Evolutionary conservation across 2,113 vertebrate genomes (phyloP).

Genomic region (Capreolus pygargus): DNA sequence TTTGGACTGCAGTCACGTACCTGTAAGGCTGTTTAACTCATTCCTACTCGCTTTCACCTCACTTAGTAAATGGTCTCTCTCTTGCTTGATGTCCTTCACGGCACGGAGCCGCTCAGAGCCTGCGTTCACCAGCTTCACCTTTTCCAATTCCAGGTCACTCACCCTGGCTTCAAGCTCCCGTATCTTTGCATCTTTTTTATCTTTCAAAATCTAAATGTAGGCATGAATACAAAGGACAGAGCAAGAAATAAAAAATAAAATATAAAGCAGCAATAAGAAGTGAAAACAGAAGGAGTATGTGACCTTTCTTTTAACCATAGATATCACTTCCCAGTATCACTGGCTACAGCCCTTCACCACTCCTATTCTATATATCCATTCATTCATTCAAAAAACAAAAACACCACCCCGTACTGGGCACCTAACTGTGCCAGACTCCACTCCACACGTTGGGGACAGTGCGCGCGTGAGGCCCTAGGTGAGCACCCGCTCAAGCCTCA

Average conservation of each 20-base stretch:
- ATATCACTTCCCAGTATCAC: not conserved
- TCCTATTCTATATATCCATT: not conserved
- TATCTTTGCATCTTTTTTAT: conserved; percentile 80
- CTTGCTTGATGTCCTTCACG: conserved; percentile 78
- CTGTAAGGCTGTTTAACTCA: conserved; percentile 79
- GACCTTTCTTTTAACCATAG: not conserved
- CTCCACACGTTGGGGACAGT: not conserved
- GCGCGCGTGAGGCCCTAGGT: not conserved
- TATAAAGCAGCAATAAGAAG: not conserved
- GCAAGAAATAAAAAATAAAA: not conserved
- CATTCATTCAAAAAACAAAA: not conserved
- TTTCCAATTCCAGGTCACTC: conserved; percentile 81
- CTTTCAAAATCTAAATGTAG: conserved; percentile 68
- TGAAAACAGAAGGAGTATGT: not conserved
- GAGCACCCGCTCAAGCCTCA: not conserved
- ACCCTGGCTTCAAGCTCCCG: conserved; percentile 77
- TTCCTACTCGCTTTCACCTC: conserved; percentile 77
- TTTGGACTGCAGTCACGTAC: conserved; percentile 69
- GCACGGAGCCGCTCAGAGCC: conserved; percentile 76
- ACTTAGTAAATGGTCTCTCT: conserved; percentile 81
- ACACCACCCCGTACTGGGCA: not conserved
- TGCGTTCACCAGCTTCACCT: conserved; percentile 75
- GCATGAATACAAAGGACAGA: not conserved
- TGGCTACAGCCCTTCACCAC: not conserved
- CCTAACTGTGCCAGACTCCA: not conserved